Evolutionary conservation across 1,140 invertebrate genomes (phyloP).

Genomic region (Amphibalanus amphitrite): DNA sequence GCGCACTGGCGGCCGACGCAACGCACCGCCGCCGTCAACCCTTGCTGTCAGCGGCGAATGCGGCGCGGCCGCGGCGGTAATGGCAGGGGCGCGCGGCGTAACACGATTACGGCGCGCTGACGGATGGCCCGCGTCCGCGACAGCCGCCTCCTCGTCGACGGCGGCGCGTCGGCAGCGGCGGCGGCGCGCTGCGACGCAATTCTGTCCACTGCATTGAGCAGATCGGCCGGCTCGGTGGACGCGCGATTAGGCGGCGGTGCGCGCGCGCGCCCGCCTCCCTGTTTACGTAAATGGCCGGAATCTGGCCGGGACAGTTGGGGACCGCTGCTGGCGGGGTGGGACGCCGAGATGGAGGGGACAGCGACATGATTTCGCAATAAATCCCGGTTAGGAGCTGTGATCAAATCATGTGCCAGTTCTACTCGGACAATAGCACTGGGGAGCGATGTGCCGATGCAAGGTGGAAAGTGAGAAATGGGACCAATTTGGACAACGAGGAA

Average conservation of each 20-base stretch:
- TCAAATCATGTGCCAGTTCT: neutral
- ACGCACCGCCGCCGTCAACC: neutral
- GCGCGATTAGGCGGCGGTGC: neutral
- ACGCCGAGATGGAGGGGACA: neutral
- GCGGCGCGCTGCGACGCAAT: neutral
- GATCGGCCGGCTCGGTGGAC: neutral
- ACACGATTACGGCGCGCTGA: neutral
- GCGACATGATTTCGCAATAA: neutral
- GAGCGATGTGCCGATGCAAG: too few species aligned
- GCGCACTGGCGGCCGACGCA: neutral
- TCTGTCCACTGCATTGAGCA: conserved; percentile 1
- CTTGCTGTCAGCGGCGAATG: neutral
- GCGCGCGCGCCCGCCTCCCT: neutral
- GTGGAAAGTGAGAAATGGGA: too few species aligned
- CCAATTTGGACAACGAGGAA: too few species aligned
- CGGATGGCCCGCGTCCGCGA: neutral
- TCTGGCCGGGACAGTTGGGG: neutral
- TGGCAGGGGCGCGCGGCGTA: neutral
- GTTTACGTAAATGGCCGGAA: neutral
- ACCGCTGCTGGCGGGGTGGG: too few species aligned
- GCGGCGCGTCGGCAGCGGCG: too few species aligned
- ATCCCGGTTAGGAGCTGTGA: neutral
- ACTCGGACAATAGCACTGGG: too few species aligned
- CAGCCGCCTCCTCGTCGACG: neutral
- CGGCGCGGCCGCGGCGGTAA: neutral